phyloP scores from a whole-genome alignment of 2,797 vertebrate genomes.

The Neopelma chrysocephalum region DNA sequence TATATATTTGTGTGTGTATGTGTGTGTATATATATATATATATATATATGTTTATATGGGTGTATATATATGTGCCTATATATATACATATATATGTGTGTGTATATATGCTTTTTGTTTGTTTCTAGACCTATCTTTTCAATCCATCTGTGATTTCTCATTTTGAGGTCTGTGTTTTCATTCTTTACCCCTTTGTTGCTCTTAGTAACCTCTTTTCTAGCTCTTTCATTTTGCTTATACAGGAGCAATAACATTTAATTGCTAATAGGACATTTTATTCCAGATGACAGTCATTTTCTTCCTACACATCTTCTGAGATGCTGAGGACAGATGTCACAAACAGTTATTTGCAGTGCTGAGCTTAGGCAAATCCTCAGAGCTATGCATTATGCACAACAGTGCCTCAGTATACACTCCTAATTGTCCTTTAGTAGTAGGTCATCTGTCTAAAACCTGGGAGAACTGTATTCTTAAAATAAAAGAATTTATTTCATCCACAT shows the following conservation, averaged over 20 bases:
- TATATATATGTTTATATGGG: not conserved
- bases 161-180: not conserved
- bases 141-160: not conserved
- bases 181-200: not conserved
- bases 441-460: conserved; percentile 45
- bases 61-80: too few species aligned
- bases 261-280: not conserved
- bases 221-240: not conserved
- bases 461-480: conserved; percentile 22
- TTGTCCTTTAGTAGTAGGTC: conserved; percentile 17
- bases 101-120: not conserved
- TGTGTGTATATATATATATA: not conserved
- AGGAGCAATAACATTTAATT: not conserved
- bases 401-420: not conserved
- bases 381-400: not conserved
- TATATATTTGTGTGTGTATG: too few species aligned
- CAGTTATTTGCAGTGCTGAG: not conserved
- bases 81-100: fast-evolving
- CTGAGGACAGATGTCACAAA: not conserved
- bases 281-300: not conserved
- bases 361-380: not conserved
- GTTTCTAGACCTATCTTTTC: not conserved
- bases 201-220: not conserved
- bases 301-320: not conserved
- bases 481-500: conserved; percentile 36